Conservation (phyloP, 2,113 vertebrate genomes). For the Papio anubis region DNA sequence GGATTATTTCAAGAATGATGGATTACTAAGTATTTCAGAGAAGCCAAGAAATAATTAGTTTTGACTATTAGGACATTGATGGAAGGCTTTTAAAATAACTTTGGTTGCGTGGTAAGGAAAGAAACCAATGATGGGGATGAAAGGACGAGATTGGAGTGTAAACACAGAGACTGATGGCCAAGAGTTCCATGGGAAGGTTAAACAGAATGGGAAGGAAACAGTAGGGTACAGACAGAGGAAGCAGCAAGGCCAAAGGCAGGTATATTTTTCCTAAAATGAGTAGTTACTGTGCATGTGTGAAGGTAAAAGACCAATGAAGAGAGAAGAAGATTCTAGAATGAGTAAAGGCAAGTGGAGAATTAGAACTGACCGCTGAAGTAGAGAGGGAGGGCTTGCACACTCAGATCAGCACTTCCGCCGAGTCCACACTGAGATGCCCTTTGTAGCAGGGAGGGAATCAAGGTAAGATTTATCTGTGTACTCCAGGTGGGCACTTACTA, state of each 20-base stretch:
- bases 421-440: not conserved
- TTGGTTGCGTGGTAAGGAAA: not conserved
- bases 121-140: not conserved
- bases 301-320: not conserved
- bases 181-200: not conserved
- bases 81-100: not conserved
- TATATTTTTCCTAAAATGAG: not conserved
- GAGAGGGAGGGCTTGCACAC: not conserved
- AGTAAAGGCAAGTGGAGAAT: not conserved
- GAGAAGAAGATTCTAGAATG: not conserved
- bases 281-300: not conserved
- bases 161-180: not conserved
- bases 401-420: not conserved
- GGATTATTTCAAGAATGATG: not conserved
- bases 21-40: not conserved
- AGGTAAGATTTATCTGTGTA: not conserved
- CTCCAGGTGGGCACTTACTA: conserved; percentile 35
- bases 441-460: not conserved
- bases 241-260: not conserved
- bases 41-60: not conserved
- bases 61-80: not conserved
- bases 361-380: not conserved
- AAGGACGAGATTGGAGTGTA: not conserved
- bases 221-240: not conserved
- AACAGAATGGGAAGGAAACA: not conserved